phyloP scores from a whole-genome alignment of 2,888 invertebrate species.

The Panzeria rudis region DNA sequence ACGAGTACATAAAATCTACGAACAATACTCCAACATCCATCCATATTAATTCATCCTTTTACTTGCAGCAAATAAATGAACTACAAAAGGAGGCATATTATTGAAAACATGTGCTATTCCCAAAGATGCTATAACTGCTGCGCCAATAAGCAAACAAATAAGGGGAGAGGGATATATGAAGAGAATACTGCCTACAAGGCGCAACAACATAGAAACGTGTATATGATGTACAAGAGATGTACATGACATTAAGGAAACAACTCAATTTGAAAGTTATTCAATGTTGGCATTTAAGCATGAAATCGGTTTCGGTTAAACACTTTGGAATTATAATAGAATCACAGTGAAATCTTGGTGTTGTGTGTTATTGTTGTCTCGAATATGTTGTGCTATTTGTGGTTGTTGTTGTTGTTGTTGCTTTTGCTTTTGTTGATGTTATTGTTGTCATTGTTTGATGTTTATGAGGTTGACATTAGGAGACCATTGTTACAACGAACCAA shows the following conservation, averaged over 20 bases:
- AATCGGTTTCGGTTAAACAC: conserved; percentile 72
- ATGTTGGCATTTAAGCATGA: conserved; percentile 70
- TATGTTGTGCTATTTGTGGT: conserved; percentile 26
- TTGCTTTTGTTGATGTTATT: conserved; percentile 14
- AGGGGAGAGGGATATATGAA: conserved; percentile 16
- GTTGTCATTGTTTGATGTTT: conserved; percentile 63
- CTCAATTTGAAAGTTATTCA: conserved; percentile 70
- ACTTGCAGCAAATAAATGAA: conserved; percentile 27
- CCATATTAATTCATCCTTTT: conserved; percentile 29
- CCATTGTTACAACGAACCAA: conserved; percentile 51
- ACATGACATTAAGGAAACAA: conserved; percentile 61
- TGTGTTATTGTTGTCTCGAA: conserved; percentile 24
- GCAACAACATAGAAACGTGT: conserved; percentile 10
- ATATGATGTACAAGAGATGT: conserved; percentile 25
- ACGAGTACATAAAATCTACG: conserved; percentile 10
- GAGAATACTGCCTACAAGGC: background rate
- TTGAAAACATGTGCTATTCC: conserved; percentile 60
- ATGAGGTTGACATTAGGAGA: conserved; percentile 70
- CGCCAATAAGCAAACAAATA: too few species aligned
- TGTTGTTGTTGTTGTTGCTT: conserved; percentile 24
- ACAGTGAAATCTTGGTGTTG: conserved; percentile 30
- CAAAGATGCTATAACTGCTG: background rate
- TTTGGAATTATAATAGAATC: conserved; percentile 66
- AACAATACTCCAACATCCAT: conserved; percentile 10
- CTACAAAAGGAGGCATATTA: conserved; percentile 42